phyloP scores from a whole-genome alignment of 2,113 vertebrate species.

The Macquaria australasica region DNA sequence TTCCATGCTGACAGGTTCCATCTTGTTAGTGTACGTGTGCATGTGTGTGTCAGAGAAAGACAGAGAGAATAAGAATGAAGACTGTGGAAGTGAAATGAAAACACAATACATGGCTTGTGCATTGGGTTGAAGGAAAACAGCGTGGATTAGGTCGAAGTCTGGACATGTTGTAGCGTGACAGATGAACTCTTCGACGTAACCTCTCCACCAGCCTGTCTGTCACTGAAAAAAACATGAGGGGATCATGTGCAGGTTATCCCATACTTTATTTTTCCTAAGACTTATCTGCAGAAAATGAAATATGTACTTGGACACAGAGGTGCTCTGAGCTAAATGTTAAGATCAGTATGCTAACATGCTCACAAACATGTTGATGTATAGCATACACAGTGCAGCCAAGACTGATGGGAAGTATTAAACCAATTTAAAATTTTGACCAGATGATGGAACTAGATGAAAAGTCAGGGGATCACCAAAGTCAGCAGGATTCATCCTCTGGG shows the following conservation, averaged over 20 bases:
- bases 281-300: neutral
- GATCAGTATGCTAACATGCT: too few species aligned
- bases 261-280: neutral
- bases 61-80: too few species aligned
- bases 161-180: neutral
- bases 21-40: neutral
- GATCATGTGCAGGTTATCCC: neutral
- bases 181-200: neutral
- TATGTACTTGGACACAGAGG: too few species aligned
- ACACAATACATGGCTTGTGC: neutral
- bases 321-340: too few species aligned
- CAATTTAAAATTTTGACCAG: too few species aligned
- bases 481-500: too few species aligned
- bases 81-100: neutral
- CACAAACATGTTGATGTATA: too few species aligned
- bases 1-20: slow-evolving; percentile 1
- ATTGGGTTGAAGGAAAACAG: neutral
- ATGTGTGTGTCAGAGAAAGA: neutral
- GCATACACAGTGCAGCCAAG: too few species aligned
- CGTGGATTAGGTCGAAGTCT: neutral
- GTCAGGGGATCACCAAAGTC: too few species aligned
- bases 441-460: too few species aligned
- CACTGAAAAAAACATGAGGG: neutral
- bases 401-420: too few species aligned
- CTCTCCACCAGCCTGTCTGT: neutral